These are phyloP conservation scores for Galemys pyrenaicus DNA, from an alignment of 2,113 vertebrate genomes.

Conservation along the genomic window DNA sequence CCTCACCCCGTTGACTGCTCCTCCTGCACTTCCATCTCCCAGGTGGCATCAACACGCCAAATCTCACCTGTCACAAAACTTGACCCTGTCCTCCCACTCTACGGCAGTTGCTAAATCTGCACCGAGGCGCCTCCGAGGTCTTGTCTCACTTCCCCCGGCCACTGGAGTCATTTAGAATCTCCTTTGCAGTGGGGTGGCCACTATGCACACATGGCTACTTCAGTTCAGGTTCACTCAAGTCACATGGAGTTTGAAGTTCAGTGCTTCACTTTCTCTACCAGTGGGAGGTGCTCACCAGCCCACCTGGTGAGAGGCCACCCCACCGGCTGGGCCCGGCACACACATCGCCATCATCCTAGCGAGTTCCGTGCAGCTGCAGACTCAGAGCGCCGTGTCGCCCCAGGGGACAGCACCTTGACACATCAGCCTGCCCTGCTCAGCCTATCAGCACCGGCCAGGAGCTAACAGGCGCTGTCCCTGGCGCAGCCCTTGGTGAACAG, in stretches of 20 bases:
- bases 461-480: no score
- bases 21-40: background rate
- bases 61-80: background rate
- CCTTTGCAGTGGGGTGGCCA: background rate
- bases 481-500: background rate
- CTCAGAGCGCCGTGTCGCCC: background rate
- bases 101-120: no score
- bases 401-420: background rate
- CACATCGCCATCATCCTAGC: background rate
- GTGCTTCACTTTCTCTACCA: background rate
- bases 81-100: background rate
- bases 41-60: background rate
- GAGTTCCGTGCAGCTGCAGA: background rate
- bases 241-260: conserved; percentile 3
- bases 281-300: background rate
- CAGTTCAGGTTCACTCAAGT: background rate
- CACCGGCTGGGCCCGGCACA: background rate
- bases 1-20: background rate
- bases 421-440: background rate
- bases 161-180: background rate
- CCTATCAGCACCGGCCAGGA: background rate
- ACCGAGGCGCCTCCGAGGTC: background rate
- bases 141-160: background rate
- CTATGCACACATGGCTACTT: background rate
- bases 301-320: background rate